Conservation (phyloP, 37 sponge, comb jelly and placozoan species). For the Halichondria panicea region DNA sequence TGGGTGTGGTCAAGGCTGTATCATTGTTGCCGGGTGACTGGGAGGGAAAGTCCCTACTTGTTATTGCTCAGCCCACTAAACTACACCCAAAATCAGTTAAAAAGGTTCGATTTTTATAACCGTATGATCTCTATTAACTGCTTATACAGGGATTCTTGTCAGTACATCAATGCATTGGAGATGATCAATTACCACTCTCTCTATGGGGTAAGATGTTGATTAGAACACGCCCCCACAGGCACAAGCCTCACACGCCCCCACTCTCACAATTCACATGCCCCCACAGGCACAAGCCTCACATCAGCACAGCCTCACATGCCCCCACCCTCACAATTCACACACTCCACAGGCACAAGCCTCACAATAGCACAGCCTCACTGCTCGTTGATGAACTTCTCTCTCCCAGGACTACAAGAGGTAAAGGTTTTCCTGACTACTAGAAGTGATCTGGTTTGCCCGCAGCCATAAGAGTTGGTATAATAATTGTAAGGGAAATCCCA, state of each 20-base stretch:
- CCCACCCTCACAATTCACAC: background rate
- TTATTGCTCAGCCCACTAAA: background rate
- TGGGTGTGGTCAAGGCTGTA: slow-evolving; percentile 15
- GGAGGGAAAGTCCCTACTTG: no score
- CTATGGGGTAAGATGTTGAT: no score
- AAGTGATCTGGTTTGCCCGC: no score
- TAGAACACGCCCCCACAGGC: no score
- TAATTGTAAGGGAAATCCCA: no score
- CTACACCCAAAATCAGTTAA: background rate
- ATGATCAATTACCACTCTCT: no score
- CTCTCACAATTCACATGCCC: no score
- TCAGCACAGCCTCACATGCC: no score
- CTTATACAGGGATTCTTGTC: slow-evolving; percentile 2
- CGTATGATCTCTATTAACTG: background rate
- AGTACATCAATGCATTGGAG: slow-evolving; percentile 13
- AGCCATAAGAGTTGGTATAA: no score
- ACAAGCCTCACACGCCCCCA: background rate
- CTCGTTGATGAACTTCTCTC: slow-evolving; percentile 25
- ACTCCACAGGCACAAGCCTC: background rate
- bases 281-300: no score
- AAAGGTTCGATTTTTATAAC: background rate
- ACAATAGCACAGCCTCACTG: slow-evolving; percentile 9
- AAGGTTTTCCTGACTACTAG: no score
- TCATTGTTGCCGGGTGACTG: background rate
- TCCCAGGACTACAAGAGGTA: slow-evolving; percentile 29